These are phyloP conservation scores for Ageneiosus marmoratus DNA, from an alignment of 2,113 vertebrate species.

Conservation along the genomic window DNA sequence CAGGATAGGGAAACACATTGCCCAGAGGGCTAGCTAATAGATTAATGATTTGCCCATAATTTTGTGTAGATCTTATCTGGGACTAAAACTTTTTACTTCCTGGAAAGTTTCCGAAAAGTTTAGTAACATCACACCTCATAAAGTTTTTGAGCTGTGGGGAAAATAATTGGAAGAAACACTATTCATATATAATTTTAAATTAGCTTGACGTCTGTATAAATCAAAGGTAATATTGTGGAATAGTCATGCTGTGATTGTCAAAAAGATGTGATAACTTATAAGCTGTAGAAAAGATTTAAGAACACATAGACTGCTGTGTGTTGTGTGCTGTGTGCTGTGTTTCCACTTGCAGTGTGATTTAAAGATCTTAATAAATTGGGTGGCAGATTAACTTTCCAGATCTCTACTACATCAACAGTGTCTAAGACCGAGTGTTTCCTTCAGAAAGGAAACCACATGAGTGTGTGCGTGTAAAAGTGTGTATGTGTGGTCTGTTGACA, in stretches of 20 bases:
- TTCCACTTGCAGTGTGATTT: not conserved
- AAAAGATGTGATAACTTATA: not conserved
- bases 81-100: not conserved
- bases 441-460: not conserved
- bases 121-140: not conserved
- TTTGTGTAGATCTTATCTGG: not conserved
- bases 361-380: not conserved
- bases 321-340: not conserved
- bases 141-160: not conserved
- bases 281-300: slow-evolving; percentile 12
- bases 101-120: not conserved
- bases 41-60: not conserved
- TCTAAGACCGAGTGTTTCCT: slow-evolving; percentile 4
- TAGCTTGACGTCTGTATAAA: not conserved
- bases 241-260: not conserved
- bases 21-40: not conserved
- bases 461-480: slow-evolving; percentile 16
- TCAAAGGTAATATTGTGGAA: slow-evolving; percentile 3
- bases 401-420: not conserved
- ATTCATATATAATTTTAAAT: not conserved
- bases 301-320: not conserved
- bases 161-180: not conserved
- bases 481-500: slow-evolving; percentile 12
- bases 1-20: not conserved
- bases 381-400: slow-evolving; percentile 35